phyloP scores from a whole-genome alignment of 2,888 invertebrate species.

The Tanaodytes sp. region DNA sequence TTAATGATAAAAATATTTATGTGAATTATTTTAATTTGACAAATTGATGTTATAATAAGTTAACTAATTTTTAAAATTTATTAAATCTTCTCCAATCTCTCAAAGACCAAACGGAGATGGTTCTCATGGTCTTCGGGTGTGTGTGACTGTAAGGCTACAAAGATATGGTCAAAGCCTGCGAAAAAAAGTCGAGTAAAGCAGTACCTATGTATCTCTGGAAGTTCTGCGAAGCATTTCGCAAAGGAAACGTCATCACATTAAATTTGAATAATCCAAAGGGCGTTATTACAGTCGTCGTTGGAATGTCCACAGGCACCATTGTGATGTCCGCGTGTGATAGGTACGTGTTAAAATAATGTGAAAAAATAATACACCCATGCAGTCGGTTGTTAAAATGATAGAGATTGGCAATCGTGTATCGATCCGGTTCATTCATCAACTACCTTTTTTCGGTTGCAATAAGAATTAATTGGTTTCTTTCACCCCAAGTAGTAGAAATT shows the following conservation, averaged over 20 bases:
- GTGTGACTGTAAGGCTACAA: conserved; percentile 25
- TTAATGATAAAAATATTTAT: too few species aligned
- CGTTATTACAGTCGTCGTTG: conserved; percentile 40
- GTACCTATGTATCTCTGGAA: conserved; percentile 31
- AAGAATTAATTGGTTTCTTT: too few species aligned
- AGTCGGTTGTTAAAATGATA: conserved; percentile 31
- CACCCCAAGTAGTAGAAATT: too few species aligned
- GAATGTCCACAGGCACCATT: conserved; percentile 32
- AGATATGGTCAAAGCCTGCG: conserved; percentile 8
- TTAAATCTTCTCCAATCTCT: neutral
- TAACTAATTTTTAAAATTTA: too few species aligned
- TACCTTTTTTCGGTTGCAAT: too few species aligned
- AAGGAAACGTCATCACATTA: conserved; percentile 27
- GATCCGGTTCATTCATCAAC: too few species aligned
- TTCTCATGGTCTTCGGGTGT: conserved; percentile 17
- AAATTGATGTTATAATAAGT: too few species aligned
- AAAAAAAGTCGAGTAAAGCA: conserved; percentile 11
- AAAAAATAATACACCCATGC: conserved; percentile 21
- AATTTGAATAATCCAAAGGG: conserved; percentile 51
- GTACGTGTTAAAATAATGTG: conserved; percentile 21
- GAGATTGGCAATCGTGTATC: too few species aligned
- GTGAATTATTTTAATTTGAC: too few species aligned
- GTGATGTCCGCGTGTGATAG: conserved; percentile 35
- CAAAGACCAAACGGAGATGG: conserved; percentile 17
- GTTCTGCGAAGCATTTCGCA: conserved; percentile 40